Evolutionary conservation across 2,888 invertebrate genomes (phyloP).

Genomic region (Bruchidius siliquastri): DNA sequence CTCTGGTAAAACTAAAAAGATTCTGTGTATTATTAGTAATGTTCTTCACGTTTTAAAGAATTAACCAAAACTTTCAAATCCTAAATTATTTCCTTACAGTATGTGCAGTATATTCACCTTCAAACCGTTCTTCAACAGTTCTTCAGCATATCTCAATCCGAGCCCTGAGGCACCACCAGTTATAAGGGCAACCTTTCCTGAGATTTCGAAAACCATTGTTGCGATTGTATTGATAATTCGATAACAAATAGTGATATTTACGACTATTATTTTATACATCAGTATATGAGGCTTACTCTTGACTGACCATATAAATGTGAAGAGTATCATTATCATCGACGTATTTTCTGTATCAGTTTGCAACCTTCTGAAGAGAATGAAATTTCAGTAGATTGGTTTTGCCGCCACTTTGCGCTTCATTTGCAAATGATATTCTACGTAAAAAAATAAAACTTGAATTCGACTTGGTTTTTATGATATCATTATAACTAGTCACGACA

Average conservation of each 20-base stretch:
- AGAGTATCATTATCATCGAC: not conserved
- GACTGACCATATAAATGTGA: not conserved
- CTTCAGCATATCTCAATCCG: constrained; percentile 10
- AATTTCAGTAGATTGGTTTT: not conserved
- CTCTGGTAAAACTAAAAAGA: no score
- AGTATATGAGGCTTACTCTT: not conserved
- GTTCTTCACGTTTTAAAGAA: no score
- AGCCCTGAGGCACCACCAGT: constrained; percentile 15
- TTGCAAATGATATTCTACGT: not conserved
- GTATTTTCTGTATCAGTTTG: not conserved
- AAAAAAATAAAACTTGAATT: no score
- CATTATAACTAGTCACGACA: no score
- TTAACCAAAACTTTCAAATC: no score
- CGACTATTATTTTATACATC: not conserved
- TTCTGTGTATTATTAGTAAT: no score
- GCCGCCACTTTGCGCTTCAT: not conserved
- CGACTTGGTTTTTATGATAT: no score
- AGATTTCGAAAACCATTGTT: constrained; percentile 10
- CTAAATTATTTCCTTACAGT: no score
- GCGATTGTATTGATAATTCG: not conserved
- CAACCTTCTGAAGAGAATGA: not conserved
- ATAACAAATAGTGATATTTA: not conserved
- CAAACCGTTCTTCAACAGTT: constrained; percentile 12
- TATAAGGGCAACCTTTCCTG: constrained; percentile 7
- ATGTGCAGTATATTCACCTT: no score